Percentiles rank a stretch among this genome's conserved stretches.
These are phyloP conservation scores for Neotragus pygmaeus DNA, from an alignment of 2,113 vertebrate species.

Conservation along the genomic window DNA sequence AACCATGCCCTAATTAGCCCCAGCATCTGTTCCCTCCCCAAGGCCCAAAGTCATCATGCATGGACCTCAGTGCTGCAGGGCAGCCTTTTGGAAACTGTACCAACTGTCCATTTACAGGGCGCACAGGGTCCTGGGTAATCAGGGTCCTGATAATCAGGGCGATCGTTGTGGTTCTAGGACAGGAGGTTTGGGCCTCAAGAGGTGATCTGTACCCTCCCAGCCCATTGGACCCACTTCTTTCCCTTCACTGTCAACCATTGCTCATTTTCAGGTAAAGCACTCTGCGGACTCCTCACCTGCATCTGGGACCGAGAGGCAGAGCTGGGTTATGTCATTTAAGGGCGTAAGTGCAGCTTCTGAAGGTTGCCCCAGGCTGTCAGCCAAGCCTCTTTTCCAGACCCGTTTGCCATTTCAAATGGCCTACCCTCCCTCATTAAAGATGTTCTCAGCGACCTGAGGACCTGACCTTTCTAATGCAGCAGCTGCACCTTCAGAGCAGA, in stretches of 20 bases:
- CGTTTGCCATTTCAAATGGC: not conserved
- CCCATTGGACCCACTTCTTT: not conserved
- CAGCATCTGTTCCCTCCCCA: conserved; percentile 67
- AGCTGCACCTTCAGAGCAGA: not conserved
- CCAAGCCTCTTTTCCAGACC: conserved; percentile 13
- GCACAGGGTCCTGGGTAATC: not conserved
- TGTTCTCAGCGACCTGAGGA: not conserved
- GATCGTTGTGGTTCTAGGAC: not conserved
- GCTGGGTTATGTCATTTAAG: not conserved
- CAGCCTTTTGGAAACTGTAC: conserved; percentile 29
- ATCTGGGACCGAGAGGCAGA: not conserved
- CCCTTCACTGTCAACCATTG: not conserved
- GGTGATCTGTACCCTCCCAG: not conserved
- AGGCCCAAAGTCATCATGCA: not conserved
- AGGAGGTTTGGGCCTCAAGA: not conserved
- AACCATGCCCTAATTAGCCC: conserved; percentile 62
- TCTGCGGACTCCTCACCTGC: not conserved
- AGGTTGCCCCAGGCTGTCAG: not conserved
- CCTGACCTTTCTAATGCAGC: not conserved
- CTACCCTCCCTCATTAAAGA: not conserved
- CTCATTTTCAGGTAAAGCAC: not conserved
- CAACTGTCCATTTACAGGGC: conserved; percentile 4
- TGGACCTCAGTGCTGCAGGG: not conserved
- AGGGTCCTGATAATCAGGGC: not conserved
- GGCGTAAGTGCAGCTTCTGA: not conserved